Conservation (phyloP, 2,888 invertebrate species). For the Entomobrya multifasciata region DNA sequence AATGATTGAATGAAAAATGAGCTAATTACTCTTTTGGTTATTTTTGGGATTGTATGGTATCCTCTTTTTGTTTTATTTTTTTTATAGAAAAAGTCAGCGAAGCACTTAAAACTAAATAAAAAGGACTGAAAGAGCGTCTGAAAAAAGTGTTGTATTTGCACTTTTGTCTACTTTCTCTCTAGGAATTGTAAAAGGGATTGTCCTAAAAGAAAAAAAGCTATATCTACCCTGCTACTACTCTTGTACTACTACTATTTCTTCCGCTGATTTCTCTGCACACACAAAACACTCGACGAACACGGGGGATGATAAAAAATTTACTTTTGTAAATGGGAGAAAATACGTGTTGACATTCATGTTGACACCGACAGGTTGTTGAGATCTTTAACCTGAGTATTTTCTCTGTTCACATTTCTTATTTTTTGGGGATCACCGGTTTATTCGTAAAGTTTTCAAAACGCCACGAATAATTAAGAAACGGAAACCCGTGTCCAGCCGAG, state of each 20-base stretch:
- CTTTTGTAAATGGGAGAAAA: conserved; percentile 39
- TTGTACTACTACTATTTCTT: background rate
- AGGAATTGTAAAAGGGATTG: conserved; percentile 52
- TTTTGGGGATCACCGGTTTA: conserved; percentile 63
- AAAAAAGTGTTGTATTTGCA: conserved; percentile 64
- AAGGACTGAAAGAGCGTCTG: conserved; percentile 68
- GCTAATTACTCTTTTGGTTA: background rate
- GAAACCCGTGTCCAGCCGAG: conserved; percentile 74
- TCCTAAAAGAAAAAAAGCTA: background rate
- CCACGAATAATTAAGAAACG: conserved; percentile 72
- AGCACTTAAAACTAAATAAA: conserved; percentile 49
- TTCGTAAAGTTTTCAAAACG: conserved; percentile 68
- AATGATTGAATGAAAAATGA: conserved; percentile 14
- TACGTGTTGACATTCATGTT: conserved; percentile 36
- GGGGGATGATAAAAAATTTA: background rate
- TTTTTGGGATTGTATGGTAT: conserved; percentile 34
- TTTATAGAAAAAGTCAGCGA: conserved; percentile 48
- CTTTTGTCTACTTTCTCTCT: conserved; percentile 61
- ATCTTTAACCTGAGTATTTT: conserved; percentile 19
- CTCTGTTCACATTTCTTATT: conserved; percentile 24
- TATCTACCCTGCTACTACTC: conserved; percentile 26
- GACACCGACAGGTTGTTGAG: conserved; percentile 37
- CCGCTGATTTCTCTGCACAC: background rate
- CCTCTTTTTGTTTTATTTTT: conserved; percentile 28
- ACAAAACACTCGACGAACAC: too few species aligned